Evolutionary conservation across 2,797 vertebrate genomes (phyloP).

Genomic region (Rhabdophis nuchalis): DNA sequence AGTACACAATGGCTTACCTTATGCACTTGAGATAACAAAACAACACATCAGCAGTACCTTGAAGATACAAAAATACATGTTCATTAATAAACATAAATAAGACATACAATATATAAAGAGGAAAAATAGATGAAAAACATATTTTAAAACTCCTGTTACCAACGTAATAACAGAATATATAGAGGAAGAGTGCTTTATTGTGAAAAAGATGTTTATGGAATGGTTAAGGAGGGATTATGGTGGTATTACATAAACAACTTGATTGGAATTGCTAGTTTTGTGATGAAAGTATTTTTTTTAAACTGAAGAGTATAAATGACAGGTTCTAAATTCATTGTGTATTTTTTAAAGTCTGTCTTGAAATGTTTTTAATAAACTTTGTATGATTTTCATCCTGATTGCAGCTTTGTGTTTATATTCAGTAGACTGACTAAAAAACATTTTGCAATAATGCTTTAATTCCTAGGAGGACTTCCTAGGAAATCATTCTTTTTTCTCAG

Average conservation of each 20-base stretch:
- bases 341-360: not conserved
- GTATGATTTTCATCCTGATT: not conserved
- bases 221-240: not conserved
- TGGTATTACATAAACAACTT: not conserved
- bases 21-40: not conserved
- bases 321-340: not conserved
- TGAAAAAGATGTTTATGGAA: not conserved
- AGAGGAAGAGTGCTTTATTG: not conserved
- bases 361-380: slow-evolving; percentile 15
- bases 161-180: not conserved
- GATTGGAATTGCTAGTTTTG: not conserved
- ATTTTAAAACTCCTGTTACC: not conserved
- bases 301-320: not conserved
- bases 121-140: not conserved
- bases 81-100: not conserved
- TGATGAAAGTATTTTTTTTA: not conserved
- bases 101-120: not conserved
- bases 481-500: not conserved
- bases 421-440: not conserved
- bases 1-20: not conserved
- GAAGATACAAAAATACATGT: not conserved
- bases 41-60: not conserved
- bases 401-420: not conserved
- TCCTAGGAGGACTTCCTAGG: not conserved
- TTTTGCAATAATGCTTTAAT: not conserved